Base-by-base conservation (phyloP, 2,888 invertebrate genomes). In the Diplolepis rosae region DNA sequence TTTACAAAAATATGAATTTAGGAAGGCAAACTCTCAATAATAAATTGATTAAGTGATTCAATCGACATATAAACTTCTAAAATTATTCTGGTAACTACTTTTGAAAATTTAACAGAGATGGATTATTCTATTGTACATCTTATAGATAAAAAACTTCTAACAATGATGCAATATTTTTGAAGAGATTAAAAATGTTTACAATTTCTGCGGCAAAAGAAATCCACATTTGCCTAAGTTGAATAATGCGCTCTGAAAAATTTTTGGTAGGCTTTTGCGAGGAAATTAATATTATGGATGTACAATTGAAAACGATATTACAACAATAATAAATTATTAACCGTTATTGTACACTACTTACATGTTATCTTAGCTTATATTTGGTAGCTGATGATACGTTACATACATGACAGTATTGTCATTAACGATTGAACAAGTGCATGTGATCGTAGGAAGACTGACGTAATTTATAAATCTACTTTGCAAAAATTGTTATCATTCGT, bases 1-100 rank as follows among this genome's bases (percentile, higher is more conserved):
- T 84, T 86, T 88, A 88, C 84, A 88, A 88, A 88, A 88, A 88
- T 88, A 88, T 85, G 83, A 86, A 87, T 88, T 88, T 85, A 78
- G 81, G 80, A 85, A 86, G 86, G 83, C 84, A 79, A 84, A 86
- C 77, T 80, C 79, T 83, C 83, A 83, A 85, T 82, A 78, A 82
- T 42, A 42, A 50, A 50, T 50, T 50, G 50, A 50, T 50, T 22
- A 27, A 24, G 50, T 27, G n/a, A n/a, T n/a, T n/a, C n/a, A n/a
- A 50, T 27, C 13, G 11, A 24, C 27, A 9, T 13, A 50, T 50
- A 11, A 24, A 50, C 24, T 35, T 39, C 6, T 27, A 9, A 35
- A 61, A 61, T 61, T 61, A 61, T 27, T 50, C 18, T 24, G 30
- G 66, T 51, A 32, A 50, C 66, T 51, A 66, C 24, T 51, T 15